phyloP scores from a whole-genome alignment of 2,797 vertebrate species.

The Sebastes hopkinsi region DNA sequence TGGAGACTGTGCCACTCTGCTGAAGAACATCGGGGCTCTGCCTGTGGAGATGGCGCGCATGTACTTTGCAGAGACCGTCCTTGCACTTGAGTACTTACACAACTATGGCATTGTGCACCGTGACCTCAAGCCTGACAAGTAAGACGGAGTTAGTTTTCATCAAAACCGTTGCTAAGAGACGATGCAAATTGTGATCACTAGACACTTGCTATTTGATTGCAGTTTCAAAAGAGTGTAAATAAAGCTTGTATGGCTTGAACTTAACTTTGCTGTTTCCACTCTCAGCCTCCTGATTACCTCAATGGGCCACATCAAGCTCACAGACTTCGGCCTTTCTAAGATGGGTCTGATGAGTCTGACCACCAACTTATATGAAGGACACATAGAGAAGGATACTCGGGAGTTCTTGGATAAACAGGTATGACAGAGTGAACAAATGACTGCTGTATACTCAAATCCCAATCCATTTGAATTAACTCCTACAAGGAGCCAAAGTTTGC shows the following conservation, averaged over 20 bases:
- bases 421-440: neutral
- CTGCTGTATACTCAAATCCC: neutral
- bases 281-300: slow-evolving; percentile 91
- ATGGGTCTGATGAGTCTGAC: slow-evolving; percentile 95
- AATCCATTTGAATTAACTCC: neutral
- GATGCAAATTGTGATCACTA: neutral
- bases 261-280: neutral
- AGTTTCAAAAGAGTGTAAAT: neutral
- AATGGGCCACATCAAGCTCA: slow-evolving; percentile 94
- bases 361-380: slow-evolving; percentile 92
- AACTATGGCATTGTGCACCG: slow-evolving; percentile 94
- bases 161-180: neutral
- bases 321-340: slow-evolving; percentile 92
- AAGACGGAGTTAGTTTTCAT: slow-evolving; percentile 35
- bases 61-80: slow-evolving; percentile 92
- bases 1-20: slow-evolving; percentile 91
- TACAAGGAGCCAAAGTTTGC: neutral
- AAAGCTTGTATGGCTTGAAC: neutral
- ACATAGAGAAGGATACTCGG: slow-evolving; percentile 92
- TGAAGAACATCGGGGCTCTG: slow-evolving; percentile 92
- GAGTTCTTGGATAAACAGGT: slow-evolving; percentile 96
- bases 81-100: slow-evolving; percentile 91
- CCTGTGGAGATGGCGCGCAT: slow-evolving; percentile 92
- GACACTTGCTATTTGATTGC: neutral
- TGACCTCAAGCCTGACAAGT: slow-evolving; percentile 95